Evolutionary conservation across 2,113 vertebrate genomes (phyloP).

Genomic region (Ophiodon elongatus): DNA sequence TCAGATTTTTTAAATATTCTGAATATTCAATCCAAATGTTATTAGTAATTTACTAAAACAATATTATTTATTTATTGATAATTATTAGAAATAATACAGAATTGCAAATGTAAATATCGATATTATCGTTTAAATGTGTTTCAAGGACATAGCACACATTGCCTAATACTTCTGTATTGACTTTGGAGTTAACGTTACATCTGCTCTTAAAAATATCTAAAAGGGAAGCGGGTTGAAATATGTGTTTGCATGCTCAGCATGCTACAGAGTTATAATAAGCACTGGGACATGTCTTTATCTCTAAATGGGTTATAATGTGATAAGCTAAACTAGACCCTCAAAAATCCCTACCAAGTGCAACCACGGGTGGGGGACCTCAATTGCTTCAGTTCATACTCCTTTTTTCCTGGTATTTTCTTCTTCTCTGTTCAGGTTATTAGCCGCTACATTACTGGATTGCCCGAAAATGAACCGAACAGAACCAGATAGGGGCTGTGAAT

Average conservation of each 20-base stretch:
- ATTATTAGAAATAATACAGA: constrained; percentile 1
- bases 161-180: constrained; percentile 66
- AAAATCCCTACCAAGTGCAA: constrained; percentile 90
- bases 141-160: constrained; percentile 61
- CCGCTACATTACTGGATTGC: constrained; percentile 91
- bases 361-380: constrained; percentile 93
- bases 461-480: constrained; percentile 84
- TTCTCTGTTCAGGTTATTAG: constrained; percentile 93
- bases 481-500: constrained; percentile 86
- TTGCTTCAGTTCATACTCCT: constrained; percentile 90
- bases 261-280: constrained; percentile 90
- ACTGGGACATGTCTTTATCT: constrained; percentile 90
- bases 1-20: neutral
- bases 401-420: constrained; percentile 84
- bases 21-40: neutral
- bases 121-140: constrained; percentile 46
- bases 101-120: constrained; percentile 23
- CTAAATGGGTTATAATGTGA: constrained; percentile 95
- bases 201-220: constrained; percentile 58
- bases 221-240: constrained; percentile 66
- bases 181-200: constrained; percentile 68
- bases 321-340: constrained; percentile 93
- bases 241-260: constrained; percentile 80
- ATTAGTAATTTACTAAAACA: constrained; percentile 13
- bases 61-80: constrained; percentile 7